Evolutionary conservation across 2,888 invertebrate species (phyloP).

Genomic region (Diplazon laetatorius): DNA sequence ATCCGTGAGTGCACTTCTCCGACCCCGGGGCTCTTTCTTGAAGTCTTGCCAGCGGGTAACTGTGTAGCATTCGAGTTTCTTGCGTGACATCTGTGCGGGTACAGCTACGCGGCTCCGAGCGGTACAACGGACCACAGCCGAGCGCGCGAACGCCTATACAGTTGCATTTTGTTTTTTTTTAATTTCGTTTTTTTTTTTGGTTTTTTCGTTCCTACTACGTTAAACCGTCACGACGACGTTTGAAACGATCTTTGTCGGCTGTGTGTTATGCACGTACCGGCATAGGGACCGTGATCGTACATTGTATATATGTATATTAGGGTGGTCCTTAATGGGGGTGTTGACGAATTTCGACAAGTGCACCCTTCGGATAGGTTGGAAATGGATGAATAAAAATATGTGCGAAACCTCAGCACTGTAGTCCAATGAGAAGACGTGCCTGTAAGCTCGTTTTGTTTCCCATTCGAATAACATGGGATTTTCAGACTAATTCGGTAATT

Average conservation of each 20-base stretch:
- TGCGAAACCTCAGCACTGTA: too few species aligned
- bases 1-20: conserved; percentile 72
- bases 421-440: too few species aligned
- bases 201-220: conserved; percentile 9
- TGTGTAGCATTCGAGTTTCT: conserved; percentile 16
- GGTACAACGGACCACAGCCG: not conserved
- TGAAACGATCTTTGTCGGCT: conserved; percentile 29
- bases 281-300: not conserved
- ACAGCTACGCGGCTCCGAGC: conserved; percentile 1
- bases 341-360: too few species aligned
- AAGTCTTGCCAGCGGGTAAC: conserved; percentile 15
- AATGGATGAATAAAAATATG: too few species aligned
- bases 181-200: too few species aligned
- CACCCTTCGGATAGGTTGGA: too few species aligned
- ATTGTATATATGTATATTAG: too few species aligned
- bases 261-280: conserved; percentile 19
- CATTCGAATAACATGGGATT: too few species aligned
- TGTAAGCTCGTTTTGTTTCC: too few species aligned
- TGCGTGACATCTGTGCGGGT: conserved; percentile 16
- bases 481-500: too few species aligned
- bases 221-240: conserved; percentile 28
- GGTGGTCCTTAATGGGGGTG: too few species aligned
- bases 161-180: conserved; percentile 18
- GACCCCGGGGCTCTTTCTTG: conserved; percentile 10
- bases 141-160: conserved; percentile 25